Base-by-base conservation (phyloP, 1,140 invertebrate species). In the Ceratitis capitata region DNA sequence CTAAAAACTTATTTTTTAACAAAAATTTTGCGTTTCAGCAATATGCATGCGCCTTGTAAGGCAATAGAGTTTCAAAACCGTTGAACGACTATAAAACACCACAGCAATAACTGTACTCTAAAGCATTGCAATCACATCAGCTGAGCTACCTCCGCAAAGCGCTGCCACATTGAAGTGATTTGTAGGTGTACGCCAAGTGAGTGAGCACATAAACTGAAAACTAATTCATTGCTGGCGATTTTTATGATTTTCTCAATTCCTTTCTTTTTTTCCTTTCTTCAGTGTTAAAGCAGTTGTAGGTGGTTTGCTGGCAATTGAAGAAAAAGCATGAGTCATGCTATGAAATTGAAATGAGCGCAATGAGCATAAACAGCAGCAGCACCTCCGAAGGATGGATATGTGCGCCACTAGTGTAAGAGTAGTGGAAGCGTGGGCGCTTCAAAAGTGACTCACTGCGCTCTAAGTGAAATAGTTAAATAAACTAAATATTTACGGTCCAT, bases 151-250 rank as follows among this genome's bases (percentile, higher is more conserved):
- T 39, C 64, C 64, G 64, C 32, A 69, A 69, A 69, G 64, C 39
- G 64, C 26, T 42, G 16, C n/a, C 69, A 78, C n/a, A 35, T 12
- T 12, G 39, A 4, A 45, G 69, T 78, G 69, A 78, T 78, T 78
- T 78, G 69, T 78, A 23, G 42, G 3, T 45, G 69, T 45, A n/a
- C n/a, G n/a, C n/a, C n/a, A n/a, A n/a, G n/a, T n/a, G n/a, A 6
- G 39, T 39, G 69, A n/a, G n/a, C 69, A n/a, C 69, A 78, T 78
- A 78, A 78, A 78, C 39, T 78, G 69, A 35, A 78, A 78, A 47
- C 69, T 45, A 78, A 78, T 47, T 78, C 69, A 78, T 78, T 45
- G 69, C 69, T 10, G 45, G n/a, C 23, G 32, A 56, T 35, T 69
- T 12, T 32, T 26, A 12, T 19, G 9, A 5, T 3, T 78, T 42